These are phyloP conservation scores for Erpornis zantholeuca DNA, from an alignment of 2,113 vertebrate genomes.

Conservation along the genomic window DNA sequence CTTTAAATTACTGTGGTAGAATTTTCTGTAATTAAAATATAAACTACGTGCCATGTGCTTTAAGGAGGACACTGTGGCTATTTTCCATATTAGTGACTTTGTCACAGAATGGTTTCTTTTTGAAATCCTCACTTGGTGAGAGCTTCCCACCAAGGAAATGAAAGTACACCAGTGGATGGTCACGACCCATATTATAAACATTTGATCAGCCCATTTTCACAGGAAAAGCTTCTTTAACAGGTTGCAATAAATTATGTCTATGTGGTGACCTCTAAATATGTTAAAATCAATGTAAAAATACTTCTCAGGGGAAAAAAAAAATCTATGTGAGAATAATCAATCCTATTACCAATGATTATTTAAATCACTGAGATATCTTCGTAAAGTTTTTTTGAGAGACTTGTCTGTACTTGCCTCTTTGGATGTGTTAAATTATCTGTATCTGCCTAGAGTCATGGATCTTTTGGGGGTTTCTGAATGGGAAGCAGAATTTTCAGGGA, in stretches of 20 bases:
- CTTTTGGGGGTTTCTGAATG: neutral
- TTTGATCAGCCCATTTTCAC: neutral
- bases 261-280: neutral
- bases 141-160: neutral
- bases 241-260: neutral
- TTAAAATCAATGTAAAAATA: neutral
- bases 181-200: neutral
- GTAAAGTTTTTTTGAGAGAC: neutral
- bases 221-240: neutral
- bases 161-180: neutral
- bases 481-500: neutral
- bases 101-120: neutral
- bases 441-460: neutral
- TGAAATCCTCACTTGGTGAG: neutral
- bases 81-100: neutral
- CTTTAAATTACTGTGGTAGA: neutral
- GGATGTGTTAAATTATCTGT: neutral
- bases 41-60: neutral
- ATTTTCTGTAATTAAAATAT: neutral
- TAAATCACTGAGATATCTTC: neutral
- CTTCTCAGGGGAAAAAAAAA: accelerated
- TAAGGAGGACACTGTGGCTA: neutral
- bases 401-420: neutral
- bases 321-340: neutral
- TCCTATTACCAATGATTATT: neutral